phyloP scores from a whole-genome alignment of 2,113 vertebrate genomes.

The Gorsachius goisagi region DNA sequence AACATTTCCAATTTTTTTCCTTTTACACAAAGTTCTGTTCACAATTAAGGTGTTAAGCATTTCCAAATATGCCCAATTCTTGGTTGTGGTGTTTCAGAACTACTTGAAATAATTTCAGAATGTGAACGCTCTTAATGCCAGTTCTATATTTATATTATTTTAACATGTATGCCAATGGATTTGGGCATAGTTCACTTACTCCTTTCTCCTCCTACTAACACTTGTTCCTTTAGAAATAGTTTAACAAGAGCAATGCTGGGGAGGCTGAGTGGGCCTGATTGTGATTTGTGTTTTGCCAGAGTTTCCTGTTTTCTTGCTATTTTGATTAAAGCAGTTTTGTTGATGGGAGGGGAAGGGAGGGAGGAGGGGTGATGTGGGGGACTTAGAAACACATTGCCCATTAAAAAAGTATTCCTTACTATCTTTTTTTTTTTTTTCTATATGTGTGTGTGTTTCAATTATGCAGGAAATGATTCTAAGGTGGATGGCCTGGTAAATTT shows the following conservation, averaged over 20 bases:
- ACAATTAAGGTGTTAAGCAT: neutral
- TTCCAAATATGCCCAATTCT: neutral
- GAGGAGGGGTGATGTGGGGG: neutral
- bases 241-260: neutral
- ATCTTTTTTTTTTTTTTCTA: neutral
- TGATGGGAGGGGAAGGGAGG: neutral
- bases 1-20: neutral
- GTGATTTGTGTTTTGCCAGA: neutral
- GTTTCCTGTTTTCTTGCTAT: neutral
- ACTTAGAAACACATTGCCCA: neutral
- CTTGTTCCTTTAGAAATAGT: neutral
- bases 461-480: conserved; percentile 90
- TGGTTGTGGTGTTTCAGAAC: neutral
- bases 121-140: neutral
- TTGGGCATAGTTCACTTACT: neutral
- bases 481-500: conserved; percentile 97
- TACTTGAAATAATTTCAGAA: neutral
- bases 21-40: neutral
- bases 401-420: neutral
- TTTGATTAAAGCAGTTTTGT: neutral
- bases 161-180: neutral
- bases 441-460: neutral
- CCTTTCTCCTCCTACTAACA: neutral
- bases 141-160: neutral
- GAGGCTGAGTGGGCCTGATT: neutral